phyloP scores from a whole-genome alignment of 2,113 vertebrate species.

The Hymenochirus boettgeri region DNA sequence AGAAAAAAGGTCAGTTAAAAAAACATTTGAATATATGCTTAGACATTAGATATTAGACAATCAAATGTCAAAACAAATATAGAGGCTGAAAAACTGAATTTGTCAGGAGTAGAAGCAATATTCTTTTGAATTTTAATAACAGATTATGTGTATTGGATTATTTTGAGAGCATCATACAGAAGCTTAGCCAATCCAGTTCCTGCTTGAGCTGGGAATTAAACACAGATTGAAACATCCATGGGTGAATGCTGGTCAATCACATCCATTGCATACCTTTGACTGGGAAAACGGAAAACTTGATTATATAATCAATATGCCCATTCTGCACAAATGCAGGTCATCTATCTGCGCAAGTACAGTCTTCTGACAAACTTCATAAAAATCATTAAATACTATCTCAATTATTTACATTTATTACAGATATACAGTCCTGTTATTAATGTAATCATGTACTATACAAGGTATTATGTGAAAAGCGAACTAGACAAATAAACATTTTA shows the following conservation, averaged over 20 bases:
- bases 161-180: background rate
- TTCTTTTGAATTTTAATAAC: no score
- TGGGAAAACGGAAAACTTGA: conserved; percentile 20
- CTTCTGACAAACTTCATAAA: background rate
- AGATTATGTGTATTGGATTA: no score
- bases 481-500: no score
- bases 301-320: conserved; percentile 4
- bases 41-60: no score
- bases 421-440: background rate
- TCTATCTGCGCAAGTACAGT: background rate
- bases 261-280: conserved; percentile 6
- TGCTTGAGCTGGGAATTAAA: conserved; percentile 1
- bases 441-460: background rate
- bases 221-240: background rate
- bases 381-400: conserved; percentile 11
- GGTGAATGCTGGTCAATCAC: conserved; percentile 14
- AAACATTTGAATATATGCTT: no score
- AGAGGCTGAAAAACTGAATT: no score
- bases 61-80: no score
- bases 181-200: background rate
- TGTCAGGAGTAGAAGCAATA: no score
- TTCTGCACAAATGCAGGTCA: background rate
- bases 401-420: conserved; percentile 5
- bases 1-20: no score
- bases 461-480: background rate